These are phyloP conservation scores for Cephus pulcher DNA, from an alignment of 2,888 invertebrate genomes.

Conservation along the genomic window DNA sequence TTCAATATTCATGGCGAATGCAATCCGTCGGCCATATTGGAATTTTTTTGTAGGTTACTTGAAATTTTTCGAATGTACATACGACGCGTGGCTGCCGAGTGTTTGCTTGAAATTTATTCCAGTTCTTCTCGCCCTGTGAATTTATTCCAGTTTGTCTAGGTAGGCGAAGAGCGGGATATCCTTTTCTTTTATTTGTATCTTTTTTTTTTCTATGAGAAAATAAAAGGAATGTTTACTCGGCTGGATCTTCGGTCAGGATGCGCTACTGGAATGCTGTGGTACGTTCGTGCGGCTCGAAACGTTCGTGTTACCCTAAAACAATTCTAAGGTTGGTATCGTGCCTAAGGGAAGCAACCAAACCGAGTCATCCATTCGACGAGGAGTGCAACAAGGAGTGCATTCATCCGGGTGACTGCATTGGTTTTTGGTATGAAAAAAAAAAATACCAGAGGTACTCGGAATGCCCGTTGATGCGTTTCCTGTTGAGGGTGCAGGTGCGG, in stretches of 20 bases:
- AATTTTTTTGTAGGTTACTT: too few species aligned
- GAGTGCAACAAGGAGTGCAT: slow-evolving; percentile 16
- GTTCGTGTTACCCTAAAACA: not conserved
- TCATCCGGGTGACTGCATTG: slow-evolving; percentile 10
- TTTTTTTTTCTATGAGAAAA: not conserved
- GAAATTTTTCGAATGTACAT: too few species aligned
- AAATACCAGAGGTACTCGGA: not conserved
- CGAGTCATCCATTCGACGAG: slow-evolving; percentile 16
- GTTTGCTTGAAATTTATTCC: not conserved
- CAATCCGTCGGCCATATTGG: too few species aligned
- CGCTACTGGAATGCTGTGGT: not conserved
- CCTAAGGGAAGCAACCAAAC: slow-evolving; percentile 3
- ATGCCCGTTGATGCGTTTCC: slow-evolving; percentile 15
- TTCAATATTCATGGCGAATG: not conserved
- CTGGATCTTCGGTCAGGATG: not conserved
- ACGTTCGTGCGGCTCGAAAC: not conserved
- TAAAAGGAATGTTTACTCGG: not conserved
- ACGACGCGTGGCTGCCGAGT: too few species aligned
- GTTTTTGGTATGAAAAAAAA: slow-evolving; percentile 1
- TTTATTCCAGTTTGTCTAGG: not conserved
- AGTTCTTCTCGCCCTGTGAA: not conserved
- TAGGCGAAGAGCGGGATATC: not conserved
- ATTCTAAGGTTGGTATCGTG: not conserved
- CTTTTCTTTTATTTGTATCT: not conserved
- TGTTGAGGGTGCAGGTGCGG: slow-evolving; percentile 20